Base-by-base conservation (phyloP, 2,113 vertebrate genomes). In the Megaptera novaeangliae region DNA sequence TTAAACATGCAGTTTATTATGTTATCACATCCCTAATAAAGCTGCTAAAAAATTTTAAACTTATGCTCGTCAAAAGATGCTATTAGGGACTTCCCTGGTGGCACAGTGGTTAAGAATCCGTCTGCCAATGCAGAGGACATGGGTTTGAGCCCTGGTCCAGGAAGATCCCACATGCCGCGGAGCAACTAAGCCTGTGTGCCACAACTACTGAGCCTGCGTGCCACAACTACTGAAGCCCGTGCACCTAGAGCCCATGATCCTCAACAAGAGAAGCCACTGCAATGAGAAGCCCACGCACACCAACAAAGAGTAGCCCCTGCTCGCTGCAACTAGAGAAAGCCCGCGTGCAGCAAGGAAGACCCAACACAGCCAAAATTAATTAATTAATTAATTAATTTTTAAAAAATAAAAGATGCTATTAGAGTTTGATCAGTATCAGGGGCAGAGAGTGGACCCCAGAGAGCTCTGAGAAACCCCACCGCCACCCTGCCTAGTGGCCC, bases 61-160 rank as follows among this genome's bases (percentile, higher is more conserved):
- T 17, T 74, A 39, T 63, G 55, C 31, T 83, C 46, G 46, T 66
- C 68, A 41, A 44, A 95, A 74, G 75, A 90, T 83, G 72, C n/a
- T 68, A 55, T 29, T 93, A 77, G n/a, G 27, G 44, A 75, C 44
- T 18, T 75, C 29, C 44, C 44, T 49, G 44, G 8, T 75, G 29
- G 44, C 46, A 34, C 8, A 49, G 44, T 18, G 44, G 44, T 8
- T 52, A 52, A 52, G 49, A 52, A 52, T 17, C 49, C 49, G 0
- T 52, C 49, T 52, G 49, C 49, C 49, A 52, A 52, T 6, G 49
- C 49, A 52, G 49, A 15, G 49, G 15, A 17, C 49, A 52, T 5
- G 49, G 49, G 49, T 52, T 17, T 52, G 49, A 52, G 49, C 49
- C 49, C 49, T 52, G 49, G 49, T 52, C 49, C 49, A 17, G 49